Evolutionary conservation across 37 sponge, comb jelly and placozoan genomes (phyloP).

Genomic region (Chondrosia reniformis): DNA sequence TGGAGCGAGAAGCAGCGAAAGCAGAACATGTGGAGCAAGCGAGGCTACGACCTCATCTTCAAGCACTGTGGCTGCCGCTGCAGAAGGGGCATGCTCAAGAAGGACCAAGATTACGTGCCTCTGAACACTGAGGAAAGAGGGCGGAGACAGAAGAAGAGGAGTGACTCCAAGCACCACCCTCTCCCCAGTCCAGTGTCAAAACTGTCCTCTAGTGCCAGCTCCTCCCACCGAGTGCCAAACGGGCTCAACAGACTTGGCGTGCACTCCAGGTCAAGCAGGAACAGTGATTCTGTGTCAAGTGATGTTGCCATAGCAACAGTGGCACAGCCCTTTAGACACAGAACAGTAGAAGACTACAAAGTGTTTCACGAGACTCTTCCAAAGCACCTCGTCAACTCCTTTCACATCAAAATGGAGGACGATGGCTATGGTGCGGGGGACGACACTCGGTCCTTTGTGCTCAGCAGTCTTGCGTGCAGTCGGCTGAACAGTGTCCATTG

Average conservation of each 20-base stretch:
- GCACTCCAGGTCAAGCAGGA: background rate
- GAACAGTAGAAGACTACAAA: constrained; percentile 53
- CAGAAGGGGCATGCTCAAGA: constrained; percentile 60
- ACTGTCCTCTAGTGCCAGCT: background rate
- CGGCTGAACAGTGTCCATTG: constrained; percentile 68
- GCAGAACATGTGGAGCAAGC: constrained; percentile 93
- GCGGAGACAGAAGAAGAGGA: constrained; percentile 35
- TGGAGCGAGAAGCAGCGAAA: constrained; percentile 94
- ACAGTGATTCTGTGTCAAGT: constrained; percentile 69
- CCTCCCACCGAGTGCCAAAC: background rate
- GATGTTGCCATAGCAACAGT: constrained; percentile 22
- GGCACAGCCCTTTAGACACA: constrained; percentile 57
- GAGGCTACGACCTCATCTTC: constrained; percentile 85
- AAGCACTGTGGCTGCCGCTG: constrained; percentile 79
- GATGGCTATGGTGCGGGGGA: constrained; percentile 87
- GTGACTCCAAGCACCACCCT: constrained; percentile 26
- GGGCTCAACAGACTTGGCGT: background rate
- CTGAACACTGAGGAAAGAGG: constrained; percentile 6
- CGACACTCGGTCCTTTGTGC: constrained; percentile 78
- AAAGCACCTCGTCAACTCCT: constrained; percentile 72
- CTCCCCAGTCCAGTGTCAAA: background rate
- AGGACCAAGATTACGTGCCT: constrained; percentile 55
- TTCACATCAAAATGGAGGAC: constrained; percentile 95
- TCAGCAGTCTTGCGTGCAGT: constrained; percentile 68
- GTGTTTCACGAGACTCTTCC: constrained; percentile 66